Evolutionary conservation across 2,797 vertebrate genomes (phyloP), one percentile per base, ranked within the genome.

Genomic region (Erithacus rubecula): DNA sequence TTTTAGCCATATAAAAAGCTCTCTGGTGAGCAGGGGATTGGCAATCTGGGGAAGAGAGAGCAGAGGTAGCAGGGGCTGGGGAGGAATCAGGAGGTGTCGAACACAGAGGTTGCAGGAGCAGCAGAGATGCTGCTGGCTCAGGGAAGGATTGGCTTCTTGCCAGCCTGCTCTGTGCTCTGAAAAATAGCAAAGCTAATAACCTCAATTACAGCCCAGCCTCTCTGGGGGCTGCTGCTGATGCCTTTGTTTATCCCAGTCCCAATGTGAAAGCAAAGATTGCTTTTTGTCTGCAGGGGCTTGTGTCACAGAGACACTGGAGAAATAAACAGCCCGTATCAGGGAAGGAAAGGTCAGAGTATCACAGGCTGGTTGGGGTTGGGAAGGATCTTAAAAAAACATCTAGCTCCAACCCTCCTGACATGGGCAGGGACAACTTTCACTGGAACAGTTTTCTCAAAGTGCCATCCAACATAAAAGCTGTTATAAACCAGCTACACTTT

Each of bases 1-100:
- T 97, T 98, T 97, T 96, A 96, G 87, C 83, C 74, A 10, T 96
- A 94, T 95, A 70, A 55, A 87, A 93, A 84, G 92, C 94, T 94
- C 95, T 95, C 96, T 11, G 76, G 70, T 63, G 97, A 93, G 96
- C 81, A 65, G 58, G 55, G 89, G 95, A 79, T 69, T 80, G 94
- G 82, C 95, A 93, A 88, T 18, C 27, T 74, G 64, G 37, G 89
- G 86, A 76, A 39, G 80, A 53, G 70, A 24, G 21, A 18, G 68
- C 49, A 18, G 68, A 23, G 60, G 67, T 37, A 51, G 64, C 4
- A 12, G 75, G 76, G 85, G n/a, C 60, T 16, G 5, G 46, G 27
- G 17, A 47, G 79, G 77, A 43, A 41, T 75, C 9, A 0, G 77
- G 69, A 69, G 76, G 78, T 2, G 4, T 52, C 11, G 20, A 37